Evolutionary conservation across 2,797 vertebrate genomes (phyloP).

Genomic region (Gobionotothen gibberifrons): DNA sequence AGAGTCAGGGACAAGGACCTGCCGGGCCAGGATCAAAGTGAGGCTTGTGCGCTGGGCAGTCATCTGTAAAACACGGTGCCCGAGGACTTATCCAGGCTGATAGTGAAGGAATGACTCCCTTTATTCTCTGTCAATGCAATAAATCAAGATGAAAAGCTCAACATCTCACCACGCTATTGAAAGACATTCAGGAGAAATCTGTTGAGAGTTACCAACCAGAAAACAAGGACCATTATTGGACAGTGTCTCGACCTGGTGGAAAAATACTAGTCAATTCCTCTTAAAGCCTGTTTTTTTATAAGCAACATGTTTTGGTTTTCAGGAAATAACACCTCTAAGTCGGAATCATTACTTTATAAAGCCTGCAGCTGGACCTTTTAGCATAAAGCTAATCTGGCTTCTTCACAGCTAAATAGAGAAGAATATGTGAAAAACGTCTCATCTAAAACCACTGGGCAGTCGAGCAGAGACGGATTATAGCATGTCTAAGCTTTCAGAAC

Average conservation of each 20-base stretch:
- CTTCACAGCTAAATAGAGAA: slow-evolving; percentile 40
- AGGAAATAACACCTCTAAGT: slow-evolving; percentile 38
- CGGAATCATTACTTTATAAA: slow-evolving; percentile 48
- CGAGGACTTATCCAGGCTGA: slow-evolving; percentile 51
- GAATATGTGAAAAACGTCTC: slow-evolving; percentile 45
- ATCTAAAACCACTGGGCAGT: slow-evolving; percentile 44
- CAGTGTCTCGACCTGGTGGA: slow-evolving; percentile 9
- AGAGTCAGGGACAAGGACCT: slow-evolving; percentile 67
- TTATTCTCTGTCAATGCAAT: slow-evolving; percentile 28
- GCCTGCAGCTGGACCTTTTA: slow-evolving; percentile 27
- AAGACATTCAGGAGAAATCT: slow-evolving; percentile 40
- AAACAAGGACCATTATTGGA: slow-evolving; percentile 37
- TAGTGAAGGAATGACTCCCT: slow-evolving; percentile 46
- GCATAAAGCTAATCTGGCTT: slow-evolving; percentile 41
- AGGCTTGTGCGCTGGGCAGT: slow-evolving; percentile 44
- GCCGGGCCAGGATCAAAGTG: slow-evolving; percentile 66
- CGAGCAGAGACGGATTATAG: slow-evolving; percentile 63
- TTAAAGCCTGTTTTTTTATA: slow-evolving; percentile 38
- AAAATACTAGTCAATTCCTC: slow-evolving; percentile 22
- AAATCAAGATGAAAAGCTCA: slow-evolving; percentile 54
- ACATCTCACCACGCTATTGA: slow-evolving; percentile 35
- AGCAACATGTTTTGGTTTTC: slow-evolving; percentile 19
- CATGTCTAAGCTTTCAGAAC: slow-evolving; percentile 64
- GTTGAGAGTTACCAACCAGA: slow-evolving; percentile 15
- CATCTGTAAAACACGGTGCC: slow-evolving; percentile 66